Conservation (phyloP, 2,113 vertebrate species). For the Cephalopterus ornatus region DNA sequence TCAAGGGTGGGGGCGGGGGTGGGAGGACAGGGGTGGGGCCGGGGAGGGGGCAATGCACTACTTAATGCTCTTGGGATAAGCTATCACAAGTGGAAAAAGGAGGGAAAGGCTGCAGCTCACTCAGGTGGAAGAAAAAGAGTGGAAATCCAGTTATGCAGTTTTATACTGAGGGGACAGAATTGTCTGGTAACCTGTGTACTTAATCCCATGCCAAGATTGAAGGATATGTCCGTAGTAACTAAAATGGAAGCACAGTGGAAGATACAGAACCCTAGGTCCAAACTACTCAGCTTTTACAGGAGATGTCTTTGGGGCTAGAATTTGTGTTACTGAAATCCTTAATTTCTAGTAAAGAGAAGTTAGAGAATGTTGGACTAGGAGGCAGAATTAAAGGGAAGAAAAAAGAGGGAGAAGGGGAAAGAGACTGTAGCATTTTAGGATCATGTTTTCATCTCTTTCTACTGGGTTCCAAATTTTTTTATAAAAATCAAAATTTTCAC, state of each 20-base stretch:
- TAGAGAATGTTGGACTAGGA: background rate
- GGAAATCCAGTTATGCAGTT: background rate
- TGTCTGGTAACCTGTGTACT: background rate
- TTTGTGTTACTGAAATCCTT: background rate
- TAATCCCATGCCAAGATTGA: background rate
- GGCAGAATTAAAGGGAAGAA: background rate
- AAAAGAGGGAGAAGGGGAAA: background rate
- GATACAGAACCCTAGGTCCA: background rate
- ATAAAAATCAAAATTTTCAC: background rate
- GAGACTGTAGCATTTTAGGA: background rate
- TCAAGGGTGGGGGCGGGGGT: background rate
- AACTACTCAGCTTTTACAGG: background rate
- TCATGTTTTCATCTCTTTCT: background rate
- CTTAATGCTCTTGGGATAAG: background rate
- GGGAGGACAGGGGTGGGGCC: background rate
- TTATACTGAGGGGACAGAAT: slow-evolving; percentile 11
- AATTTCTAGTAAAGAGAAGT: background rate
- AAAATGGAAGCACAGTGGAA: background rate
- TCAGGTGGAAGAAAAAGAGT: background rate
- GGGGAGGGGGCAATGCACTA: background rate
- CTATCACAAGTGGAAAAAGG: background rate
- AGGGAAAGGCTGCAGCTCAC: background rate
- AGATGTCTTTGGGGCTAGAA: background rate
- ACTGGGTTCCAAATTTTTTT: background rate
- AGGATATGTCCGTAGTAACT: background rate